These are phyloP conservation scores for Poecilia wingei DNA, from an alignment of 2,797 vertebrate species.

Conservation along the genomic window DNA sequence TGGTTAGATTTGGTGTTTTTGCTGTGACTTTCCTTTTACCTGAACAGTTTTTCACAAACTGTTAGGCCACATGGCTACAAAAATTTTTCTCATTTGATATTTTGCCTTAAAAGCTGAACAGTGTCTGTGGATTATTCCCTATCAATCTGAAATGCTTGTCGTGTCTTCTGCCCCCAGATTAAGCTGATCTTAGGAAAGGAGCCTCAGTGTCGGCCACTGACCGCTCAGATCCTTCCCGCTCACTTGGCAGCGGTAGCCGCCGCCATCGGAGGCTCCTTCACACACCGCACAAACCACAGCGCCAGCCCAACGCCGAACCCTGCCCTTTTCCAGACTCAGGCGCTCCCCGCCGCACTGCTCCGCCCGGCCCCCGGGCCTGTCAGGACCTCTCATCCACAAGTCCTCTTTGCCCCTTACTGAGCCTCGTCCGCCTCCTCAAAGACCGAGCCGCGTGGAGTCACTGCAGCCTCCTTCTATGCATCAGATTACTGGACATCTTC, in stretches of 20 bases:
- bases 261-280: slow-evolving; percentile 86
- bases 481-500: slow-evolving; percentile 36
- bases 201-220: slow-evolving; percentile 85
- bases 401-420: slow-evolving; percentile 93
- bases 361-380: slow-evolving; percentile 93
- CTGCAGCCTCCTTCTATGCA: slow-evolving; percentile 62
- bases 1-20: no score
- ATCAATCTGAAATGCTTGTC: background rate
- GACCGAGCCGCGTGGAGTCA: slow-evolving; percentile 32
- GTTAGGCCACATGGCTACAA: background rate
- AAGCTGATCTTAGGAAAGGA: slow-evolving; percentile 91
- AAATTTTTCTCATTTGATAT: background rate
- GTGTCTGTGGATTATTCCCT: background rate
- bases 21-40: background rate
- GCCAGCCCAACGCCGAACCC: slow-evolving; percentile 79
- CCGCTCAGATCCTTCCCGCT: slow-evolving; percentile 87
- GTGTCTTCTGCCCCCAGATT: slow-evolving; percentile 73
- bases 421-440: slow-evolving; percentile 36
- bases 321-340: slow-evolving; percentile 90
- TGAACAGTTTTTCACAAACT: background rate
- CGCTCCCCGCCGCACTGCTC: slow-evolving; percentile 88
- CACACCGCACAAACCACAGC: slow-evolving; percentile 84
- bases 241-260: slow-evolving; percentile 86
- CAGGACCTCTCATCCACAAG: slow-evolving; percentile 92
- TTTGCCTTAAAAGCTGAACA: background rate